Base-by-base conservation (phyloP, 1,140 invertebrate genomes). In the Achatina immaculata region DNA sequence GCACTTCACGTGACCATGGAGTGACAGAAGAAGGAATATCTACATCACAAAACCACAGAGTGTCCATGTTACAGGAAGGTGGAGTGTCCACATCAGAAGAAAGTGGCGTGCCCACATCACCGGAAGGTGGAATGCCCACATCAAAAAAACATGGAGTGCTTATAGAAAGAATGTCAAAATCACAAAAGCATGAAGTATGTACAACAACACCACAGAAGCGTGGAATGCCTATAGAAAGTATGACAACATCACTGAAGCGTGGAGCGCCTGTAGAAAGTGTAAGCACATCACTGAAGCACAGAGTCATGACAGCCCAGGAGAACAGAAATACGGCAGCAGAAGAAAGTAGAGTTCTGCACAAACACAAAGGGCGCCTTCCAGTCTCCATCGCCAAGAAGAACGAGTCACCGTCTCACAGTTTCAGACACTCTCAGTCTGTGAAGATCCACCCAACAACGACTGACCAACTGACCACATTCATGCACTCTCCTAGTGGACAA, bases 361-460 rank as follows among this genome's bases (percentile, higher is more conserved):
- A 40, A 45, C 38, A 71, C 0, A 40, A 24, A 6, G 38, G 42
- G 4, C 24, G 1, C 9, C 1, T 6, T 9, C 24, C 42, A 6
- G 11, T 24, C 19, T 16, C 74, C 1, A 11, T 21, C 74, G 38
- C 4, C 31, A 77, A 24, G 14, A 77, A 21, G 31, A 36, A 1
- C 28, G 34, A 62, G 2, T 1, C 55, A 1, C 4, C 55, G 11
- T 28, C 38, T 1, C 42, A 55, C 72, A 51, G 36, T 40, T 77
- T 77, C 42, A 68, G 4, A 24, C 38, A 31, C 24, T 43, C 58
- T 24, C 76, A 45, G 31, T 45, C 58, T 21, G 65, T 31, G 38
- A 78, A 78, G 36, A 48, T 68, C 1, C 62, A 78, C 65, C 76
- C 74, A 34, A 36, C 62, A 24, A n/a, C 16, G 4, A 58, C 21